These are phyloP conservation scores for Uloborus diversus DNA, from an alignment of 1,140 invertebrate species.

Conservation along the genomic window DNA sequence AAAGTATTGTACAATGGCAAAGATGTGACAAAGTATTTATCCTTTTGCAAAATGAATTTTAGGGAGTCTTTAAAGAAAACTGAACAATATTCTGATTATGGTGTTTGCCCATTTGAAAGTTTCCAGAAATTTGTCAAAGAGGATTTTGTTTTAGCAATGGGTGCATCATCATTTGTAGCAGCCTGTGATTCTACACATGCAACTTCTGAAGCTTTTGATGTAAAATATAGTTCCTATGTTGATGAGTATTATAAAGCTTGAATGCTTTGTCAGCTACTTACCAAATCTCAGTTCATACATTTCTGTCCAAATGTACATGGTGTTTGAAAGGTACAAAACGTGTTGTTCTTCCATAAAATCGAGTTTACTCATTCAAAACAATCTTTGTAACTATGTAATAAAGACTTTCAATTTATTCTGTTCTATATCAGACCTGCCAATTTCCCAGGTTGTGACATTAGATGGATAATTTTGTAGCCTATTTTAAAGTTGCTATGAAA, in stretches of 20 bases:
- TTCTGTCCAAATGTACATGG: no score
- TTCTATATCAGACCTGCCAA: no score
- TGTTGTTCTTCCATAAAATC: no score
- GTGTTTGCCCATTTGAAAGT: constrained; percentile 62
- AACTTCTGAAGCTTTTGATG: constrained; percentile 37
- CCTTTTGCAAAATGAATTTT: constrained; percentile 73
- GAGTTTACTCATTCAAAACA: no score
- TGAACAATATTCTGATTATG: constrained; percentile 7
- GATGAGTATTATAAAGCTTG: constrained; percentile 38
- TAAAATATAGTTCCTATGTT: constrained; percentile 47
- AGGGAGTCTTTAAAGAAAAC: constrained; percentile 14
- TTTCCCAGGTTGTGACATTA: no score
- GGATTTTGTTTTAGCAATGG: constrained; percentile 53
- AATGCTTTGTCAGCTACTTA: no score
- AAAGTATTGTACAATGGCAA: constrained; percentile 85
- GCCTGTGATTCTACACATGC: constrained; percentile 43
- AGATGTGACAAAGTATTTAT: constrained; percentile 82
- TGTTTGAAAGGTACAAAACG: no score
- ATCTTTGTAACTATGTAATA: no score
- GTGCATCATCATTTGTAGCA: constrained; percentile 49
- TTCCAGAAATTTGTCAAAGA: constrained; percentile 62
- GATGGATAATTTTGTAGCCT: no score
- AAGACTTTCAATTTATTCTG: no score
- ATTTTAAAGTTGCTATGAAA: no score
- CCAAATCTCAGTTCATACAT: no score